phyloP scores from a whole-genome alignment of 53 echinoderm and acorn worm genomes.

The Pentamera pediparva region DNA sequence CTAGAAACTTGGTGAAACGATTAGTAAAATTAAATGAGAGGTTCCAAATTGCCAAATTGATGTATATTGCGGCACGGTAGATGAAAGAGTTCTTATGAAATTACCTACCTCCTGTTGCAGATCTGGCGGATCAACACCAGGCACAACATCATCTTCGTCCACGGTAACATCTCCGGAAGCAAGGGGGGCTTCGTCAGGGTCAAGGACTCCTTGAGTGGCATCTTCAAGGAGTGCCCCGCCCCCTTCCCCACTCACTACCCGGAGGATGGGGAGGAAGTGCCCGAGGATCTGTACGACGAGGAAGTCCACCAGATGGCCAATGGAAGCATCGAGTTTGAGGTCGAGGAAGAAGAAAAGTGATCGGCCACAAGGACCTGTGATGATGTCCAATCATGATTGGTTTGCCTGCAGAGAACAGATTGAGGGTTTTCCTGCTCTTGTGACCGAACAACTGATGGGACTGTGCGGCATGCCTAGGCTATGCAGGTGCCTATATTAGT shows the following conservation, averaged over 20 bases:
- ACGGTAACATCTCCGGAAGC: constrained; percentile 58
- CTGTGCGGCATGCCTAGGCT: not conserved
- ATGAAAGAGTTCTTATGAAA: too few relatives aligned
- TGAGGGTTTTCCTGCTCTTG: too few relatives aligned
- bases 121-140: constrained; percentile 83
- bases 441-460: too few relatives aligned
- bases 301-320: constrained; percentile 46
- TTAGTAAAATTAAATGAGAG: too few relatives aligned
- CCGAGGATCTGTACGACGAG: constrained; percentile 65
- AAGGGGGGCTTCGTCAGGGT: constrained; percentile 64
- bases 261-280: constrained; percentile 45
- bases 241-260: constrained; percentile 81
- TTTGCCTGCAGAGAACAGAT: too few relatives aligned
- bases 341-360: constrained; percentile 51
- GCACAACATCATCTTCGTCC: constrained; percentile 79
- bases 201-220: constrained; percentile 53
- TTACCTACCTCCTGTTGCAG: constrained; percentile 37
- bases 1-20: too few relatives aligned
- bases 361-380: not conserved
- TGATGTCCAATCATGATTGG: too few relatives aligned
- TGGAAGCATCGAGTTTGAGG: constrained; percentile 65
- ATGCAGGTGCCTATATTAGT: too few relatives aligned
- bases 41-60: too few relatives aligned
- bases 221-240: constrained; percentile 27
- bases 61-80: too few relatives aligned